Evolutionary conservation across 2,113 vertebrate species (phyloP), one percentile per base, ranked within the genome.

Genomic region (Alces alces): DNA sequence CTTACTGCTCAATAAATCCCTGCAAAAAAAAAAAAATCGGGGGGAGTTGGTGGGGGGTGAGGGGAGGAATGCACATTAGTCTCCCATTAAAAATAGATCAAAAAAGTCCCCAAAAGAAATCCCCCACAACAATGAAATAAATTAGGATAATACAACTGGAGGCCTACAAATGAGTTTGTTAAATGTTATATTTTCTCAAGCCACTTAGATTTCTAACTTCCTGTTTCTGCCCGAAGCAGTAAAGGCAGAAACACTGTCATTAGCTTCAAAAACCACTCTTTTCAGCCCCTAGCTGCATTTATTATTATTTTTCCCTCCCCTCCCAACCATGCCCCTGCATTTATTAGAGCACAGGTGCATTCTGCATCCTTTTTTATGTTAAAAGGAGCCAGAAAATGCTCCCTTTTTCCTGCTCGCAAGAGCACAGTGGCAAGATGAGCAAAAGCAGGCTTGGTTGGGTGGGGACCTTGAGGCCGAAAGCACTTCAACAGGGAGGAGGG

Each of bases 51-150:
- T 12, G 21, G 66, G 33, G 2, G 80, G 33, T 6, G 12, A 4
- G 11, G 2, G 6, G 9, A 47, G 60, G 47, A 57, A 16, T 33
- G 66, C 25, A 95, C 95, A 92, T 96, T 97, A 96, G 2, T 76
- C 33, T 78, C 95, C 92, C 96, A 79, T 95, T 97, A 96, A 97
- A 96, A 96, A 95, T 66, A 96, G 91, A 97, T 98, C 47, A 93
- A 93, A 94, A 39, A 97, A 97, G 78, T 33, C 54, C 61, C 86
- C 86, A 12, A 83, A 96, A 89, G 27, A 97, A 91, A 90, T 96
- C 43, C 1, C 47, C 79, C 14, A 90, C 61, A 97, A 97, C 93
- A 97, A 97, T 97, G 70, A 98, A 97, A 96, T 96, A 84, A 98
- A 50, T 82, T 7, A 33, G 91, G 45, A n/a, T 93, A n/a, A 61